Percentiles rank a stretch among this genome's conserved stretches.
Conservation (phyloP, 1,140 invertebrate species). For the Neodiprion virginianus region DNA sequence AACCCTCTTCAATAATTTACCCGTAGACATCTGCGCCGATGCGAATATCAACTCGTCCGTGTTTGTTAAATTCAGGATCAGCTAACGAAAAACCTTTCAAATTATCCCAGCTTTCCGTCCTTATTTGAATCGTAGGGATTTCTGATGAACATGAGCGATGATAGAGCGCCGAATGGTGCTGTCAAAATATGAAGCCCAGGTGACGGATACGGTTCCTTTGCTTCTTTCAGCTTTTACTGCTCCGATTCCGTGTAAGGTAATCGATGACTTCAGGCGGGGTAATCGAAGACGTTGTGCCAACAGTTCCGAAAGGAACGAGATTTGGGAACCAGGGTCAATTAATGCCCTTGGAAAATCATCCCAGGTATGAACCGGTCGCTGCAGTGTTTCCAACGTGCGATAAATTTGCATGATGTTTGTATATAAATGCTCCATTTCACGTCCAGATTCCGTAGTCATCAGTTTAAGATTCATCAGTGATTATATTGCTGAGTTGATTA, state of each 20-base stretch:
- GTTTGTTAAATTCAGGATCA: conserved; percentile 23
- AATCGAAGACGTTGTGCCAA: conserved; percentile 28
- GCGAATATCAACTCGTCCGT: conserved; percentile 21
- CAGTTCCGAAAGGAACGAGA: conserved; percentile 31
- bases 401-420: conserved; percentile 22
- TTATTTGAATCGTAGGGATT: conserved; percentile 4
- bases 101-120: not conserved
- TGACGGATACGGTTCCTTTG: conserved; percentile 12
- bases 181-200: not conserved
- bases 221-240: conserved; percentile 12
- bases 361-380: conserved; percentile 25
- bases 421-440: conserved; percentile 27
- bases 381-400: conserved; percentile 23
- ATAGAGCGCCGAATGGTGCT: not conserved
- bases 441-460: conserved; percentile 25
- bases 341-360: conserved; percentile 26
- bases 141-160: conserved; percentile 18
- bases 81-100: conserved; percentile 19
- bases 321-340: conserved; percentile 27
- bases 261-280: conserved; percentile 1
- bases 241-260: conserved; percentile 14
- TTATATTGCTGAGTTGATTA: conserved; percentile 24
- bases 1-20: conserved; percentile 16
- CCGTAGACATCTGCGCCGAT: conserved; percentile 29
- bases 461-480: conserved; percentile 17